A percentile compares a stretch with the other conserved stretches of the same genome.
These are phyloP conservation scores for Scleropages formosus DNA, from an alignment of 2,797 vertebrate genomes.

Conservation along the genomic window DNA sequence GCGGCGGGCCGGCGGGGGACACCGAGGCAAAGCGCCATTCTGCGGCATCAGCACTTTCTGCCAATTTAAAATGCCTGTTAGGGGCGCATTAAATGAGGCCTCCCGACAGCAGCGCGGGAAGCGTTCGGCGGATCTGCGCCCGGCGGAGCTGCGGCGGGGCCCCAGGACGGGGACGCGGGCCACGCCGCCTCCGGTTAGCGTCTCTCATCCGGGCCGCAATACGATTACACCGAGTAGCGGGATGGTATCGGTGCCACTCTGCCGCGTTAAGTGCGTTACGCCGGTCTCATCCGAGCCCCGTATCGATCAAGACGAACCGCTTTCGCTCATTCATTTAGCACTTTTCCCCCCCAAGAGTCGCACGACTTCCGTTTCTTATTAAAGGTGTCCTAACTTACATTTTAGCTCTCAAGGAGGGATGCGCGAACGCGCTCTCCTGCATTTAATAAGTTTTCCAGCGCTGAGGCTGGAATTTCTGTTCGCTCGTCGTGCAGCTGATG, in stretches of 20 bases:
- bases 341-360: not conserved
- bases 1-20: slow-evolving; percentile 5
- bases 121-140: not conserved
- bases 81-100: not conserved
- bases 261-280: not conserved
- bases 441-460: not conserved
- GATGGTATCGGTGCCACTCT: slow-evolving; percentile 15
- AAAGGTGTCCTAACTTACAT: not conserved
- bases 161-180: not conserved
- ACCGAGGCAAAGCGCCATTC: not conserved
- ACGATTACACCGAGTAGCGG: not conserved
- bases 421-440: not conserved
- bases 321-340: not conserved
- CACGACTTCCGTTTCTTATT: not conserved
- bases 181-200: not conserved
- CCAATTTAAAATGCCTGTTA: slow-evolving; percentile 6
- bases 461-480: too few relatives aligned
- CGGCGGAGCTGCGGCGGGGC: not conserved
- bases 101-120: slow-evolving; percentile 1
- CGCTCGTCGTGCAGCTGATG: too few relatives aligned
- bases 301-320: slow-evolving; percentile 10
- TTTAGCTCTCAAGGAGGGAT: not conserved
- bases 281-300: not conserved
- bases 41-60: slow-evolving; percentile 12
- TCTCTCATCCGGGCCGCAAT: not conserved